These are phyloP conservation scores for Gambusia yucatana DNA, from an alignment of 2,797 vertebrate genomes.

Conservation along the genomic window DNA sequence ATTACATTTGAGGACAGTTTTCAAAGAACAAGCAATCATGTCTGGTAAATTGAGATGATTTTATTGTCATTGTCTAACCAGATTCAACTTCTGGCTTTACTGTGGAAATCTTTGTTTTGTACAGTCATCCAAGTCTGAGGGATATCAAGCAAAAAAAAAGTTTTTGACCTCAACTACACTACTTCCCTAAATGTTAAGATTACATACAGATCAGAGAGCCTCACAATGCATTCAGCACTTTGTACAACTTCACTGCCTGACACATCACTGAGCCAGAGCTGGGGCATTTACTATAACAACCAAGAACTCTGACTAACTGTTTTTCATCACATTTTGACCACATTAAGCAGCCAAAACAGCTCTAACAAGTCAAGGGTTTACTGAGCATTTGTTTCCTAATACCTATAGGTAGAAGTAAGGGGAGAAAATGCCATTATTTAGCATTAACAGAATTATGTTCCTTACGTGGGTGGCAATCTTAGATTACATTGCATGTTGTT, in stretches of 20 bases:
- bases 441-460: neutral
- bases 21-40: slow-evolving; percentile 26
- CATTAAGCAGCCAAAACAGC: slow-evolving; percentile 4
- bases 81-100: slow-evolving; percentile 15
- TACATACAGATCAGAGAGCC: slow-evolving; percentile 21
- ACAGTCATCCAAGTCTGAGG: slow-evolving; percentile 2
- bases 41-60: slow-evolving; percentile 13
- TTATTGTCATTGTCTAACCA: slow-evolving; percentile 24
- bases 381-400: neutral
- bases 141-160: slow-evolving; percentile 14
- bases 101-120: slow-evolving; percentile 10
- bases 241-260: slow-evolving; percentile 33
- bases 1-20: slow-evolving; percentile 23
- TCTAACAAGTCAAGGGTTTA: neutral
- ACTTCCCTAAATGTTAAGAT: slow-evolving; percentile 34
- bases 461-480: neutral
- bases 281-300: slow-evolving; percentile 22
- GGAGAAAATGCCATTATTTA: neutral
- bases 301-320: slow-evolving; percentile 17
- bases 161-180: slow-evolving; percentile 30
- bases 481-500: neutral
- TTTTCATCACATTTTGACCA: slow-evolving; percentile 20
- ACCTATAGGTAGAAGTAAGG: neutral
- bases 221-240: slow-evolving; percentile 29
- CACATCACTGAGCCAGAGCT: slow-evolving; percentile 6